phyloP scores from a whole-genome alignment of 2,888 invertebrate genomes.

The Amphipyra tragopoginis region DNA sequence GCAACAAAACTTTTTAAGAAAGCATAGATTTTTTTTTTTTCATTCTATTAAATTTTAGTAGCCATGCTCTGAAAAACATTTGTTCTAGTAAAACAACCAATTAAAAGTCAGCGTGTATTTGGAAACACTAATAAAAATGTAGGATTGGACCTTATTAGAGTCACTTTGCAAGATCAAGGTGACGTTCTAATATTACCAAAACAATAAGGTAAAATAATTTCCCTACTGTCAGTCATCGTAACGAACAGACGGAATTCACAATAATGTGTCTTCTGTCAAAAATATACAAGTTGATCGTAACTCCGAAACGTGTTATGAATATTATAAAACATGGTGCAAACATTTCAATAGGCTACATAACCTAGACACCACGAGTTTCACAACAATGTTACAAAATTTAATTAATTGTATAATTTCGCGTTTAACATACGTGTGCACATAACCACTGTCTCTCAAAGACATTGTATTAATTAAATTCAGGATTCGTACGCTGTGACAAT shows the following conservation, averaged over 20 bases:
- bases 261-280: conserved; percentile 15
- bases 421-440: conserved; percentile 45
- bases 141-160: too few species aligned
- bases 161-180: too few species aligned
- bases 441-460: conserved; percentile 51
- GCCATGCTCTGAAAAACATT: too few species aligned
- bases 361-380: conserved; percentile 36
- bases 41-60: too few species aligned
- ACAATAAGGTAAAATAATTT: conserved; percentile 17
- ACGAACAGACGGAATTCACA: conserved; percentile 15
- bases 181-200: conserved; percentile 1
- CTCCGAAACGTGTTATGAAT: conserved; percentile 31
- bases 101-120: too few species aligned
- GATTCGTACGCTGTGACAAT: conserved; percentile 37
- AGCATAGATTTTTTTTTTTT: too few species aligned
- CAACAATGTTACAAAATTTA: conserved; percentile 51
- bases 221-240: conserved; percentile 17
- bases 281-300: conserved; percentile 8
- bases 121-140: too few species aligned
- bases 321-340: conserved; percentile 32
- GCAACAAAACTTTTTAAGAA: too few species aligned
- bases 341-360: conserved; percentile 34
- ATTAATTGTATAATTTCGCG: conserved; percentile 58
- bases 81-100: too few species aligned
- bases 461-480: conserved; percentile 58